These are phyloP conservation scores for Brachyopa scutellaris DNA, from an alignment of 2,888 invertebrate species.

Conservation along the genomic window DNA sequence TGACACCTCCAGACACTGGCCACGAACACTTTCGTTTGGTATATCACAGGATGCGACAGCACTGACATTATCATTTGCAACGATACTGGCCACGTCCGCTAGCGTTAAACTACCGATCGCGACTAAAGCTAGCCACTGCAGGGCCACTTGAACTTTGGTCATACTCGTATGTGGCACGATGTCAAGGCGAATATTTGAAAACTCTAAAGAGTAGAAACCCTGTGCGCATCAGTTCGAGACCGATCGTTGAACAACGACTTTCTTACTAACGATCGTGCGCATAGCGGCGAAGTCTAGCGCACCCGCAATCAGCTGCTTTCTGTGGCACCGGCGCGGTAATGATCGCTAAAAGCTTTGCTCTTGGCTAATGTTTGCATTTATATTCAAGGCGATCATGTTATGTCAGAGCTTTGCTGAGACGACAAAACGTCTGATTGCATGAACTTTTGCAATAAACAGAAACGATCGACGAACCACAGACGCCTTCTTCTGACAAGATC, in stretches of 20 bases:
- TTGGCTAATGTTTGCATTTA: slow-evolving; percentile 65
- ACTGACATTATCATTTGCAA: slow-evolving; percentile 31
- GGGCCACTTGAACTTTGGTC: slow-evolving; percentile 59
- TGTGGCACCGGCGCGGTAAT: not conserved
- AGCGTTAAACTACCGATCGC: slow-evolving; percentile 61
- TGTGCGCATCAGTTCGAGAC: slow-evolving; percentile 41
- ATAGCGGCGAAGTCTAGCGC: slow-evolving; percentile 33
- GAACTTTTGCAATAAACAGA: slow-evolving; percentile 57
- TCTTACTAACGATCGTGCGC: slow-evolving; percentile 47
- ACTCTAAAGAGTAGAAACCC: no score
- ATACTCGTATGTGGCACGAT: slow-evolving; percentile 47
- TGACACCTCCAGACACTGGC: slow-evolving; percentile 77
- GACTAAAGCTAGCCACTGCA: slow-evolving; percentile 68
- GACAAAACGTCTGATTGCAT: slow-evolving; percentile 28
- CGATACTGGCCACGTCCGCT: slow-evolving; percentile 56
- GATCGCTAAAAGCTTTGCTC: slow-evolving; percentile 50
- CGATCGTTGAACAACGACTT: slow-evolving; percentile 56
- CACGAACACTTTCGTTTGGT: slow-evolving; percentile 79
- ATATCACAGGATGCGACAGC: slow-evolving; percentile 77
- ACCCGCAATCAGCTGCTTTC: slow-evolving; percentile 47
- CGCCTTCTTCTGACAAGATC: slow-evolving; percentile 9
- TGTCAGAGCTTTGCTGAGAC: slow-evolving; percentile 63
- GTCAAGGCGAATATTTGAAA: slow-evolving; percentile 48
- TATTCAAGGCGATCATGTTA: slow-evolving; percentile 56
- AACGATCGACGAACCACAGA: slow-evolving; percentile 16